Conservation (phyloP, 2,797 vertebrate genomes). For the Odontamblyopus rebecca region DNA sequence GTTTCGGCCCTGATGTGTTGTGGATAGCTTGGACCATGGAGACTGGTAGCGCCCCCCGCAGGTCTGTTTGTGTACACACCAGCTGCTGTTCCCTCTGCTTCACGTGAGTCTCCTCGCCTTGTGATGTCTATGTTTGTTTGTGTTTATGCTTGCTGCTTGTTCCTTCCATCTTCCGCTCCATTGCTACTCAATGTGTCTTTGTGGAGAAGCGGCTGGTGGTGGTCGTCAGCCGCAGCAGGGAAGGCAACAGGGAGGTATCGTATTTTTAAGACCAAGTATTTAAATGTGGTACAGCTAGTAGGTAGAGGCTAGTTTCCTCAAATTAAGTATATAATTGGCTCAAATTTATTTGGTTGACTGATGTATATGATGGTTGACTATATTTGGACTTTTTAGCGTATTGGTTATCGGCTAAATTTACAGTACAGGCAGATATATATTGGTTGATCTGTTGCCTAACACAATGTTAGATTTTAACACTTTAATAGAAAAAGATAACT, state of each 20-base stretch:
- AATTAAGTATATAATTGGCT: neutral
- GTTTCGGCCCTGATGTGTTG: conserved; percentile 45
- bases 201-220: conserved; percentile 51
- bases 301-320: neutral
- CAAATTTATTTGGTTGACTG: neutral
- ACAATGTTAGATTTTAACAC: too few relatives aligned
- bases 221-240: conserved; percentile 48
- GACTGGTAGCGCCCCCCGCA: conserved; percentile 58
- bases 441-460: too few relatives aligned
- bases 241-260: conserved; percentile 13
- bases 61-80: conserved; percentile 70
- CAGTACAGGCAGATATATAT: too few relatives aligned
- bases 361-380: too few relatives aligned
- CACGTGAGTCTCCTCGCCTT: conserved; percentile 66
- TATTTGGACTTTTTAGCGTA: too few relatives aligned
- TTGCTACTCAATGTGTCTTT: conserved; percentile 42
- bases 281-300: neutral
- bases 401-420: too few relatives aligned
- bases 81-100: conserved; percentile 69
- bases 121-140: conserved; percentile 74
- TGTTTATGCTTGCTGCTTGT: conserved; percentile 49
- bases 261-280: neutral
- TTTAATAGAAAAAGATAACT: too few relatives aligned
- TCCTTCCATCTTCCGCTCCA: conserved; percentile 20
- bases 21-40: conserved; percentile 50